Conservation (phyloP, 2,797 vertebrate species). For the Myripristis murdjan region DNA sequence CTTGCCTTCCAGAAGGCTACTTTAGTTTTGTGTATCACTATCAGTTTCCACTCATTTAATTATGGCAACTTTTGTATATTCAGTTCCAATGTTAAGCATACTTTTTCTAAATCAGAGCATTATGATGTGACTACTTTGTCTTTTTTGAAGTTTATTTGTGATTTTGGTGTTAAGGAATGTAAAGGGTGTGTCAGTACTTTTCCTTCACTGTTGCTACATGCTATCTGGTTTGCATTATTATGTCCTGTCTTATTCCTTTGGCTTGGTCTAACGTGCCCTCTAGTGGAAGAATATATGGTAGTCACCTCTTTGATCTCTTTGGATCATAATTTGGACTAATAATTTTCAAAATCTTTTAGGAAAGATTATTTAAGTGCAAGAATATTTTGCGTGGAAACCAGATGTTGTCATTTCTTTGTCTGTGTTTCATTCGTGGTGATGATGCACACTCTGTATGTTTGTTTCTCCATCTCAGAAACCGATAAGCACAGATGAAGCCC, state of each 20-base stretch:
- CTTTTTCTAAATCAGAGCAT: not conserved
- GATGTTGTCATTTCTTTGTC: not conserved
- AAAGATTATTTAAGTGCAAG: not conserved
- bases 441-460: not conserved
- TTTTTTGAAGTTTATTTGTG: constrained; percentile 13
- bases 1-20: not conserved
- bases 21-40: constrained; percentile 14
- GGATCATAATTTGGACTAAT: not conserved
- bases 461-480: constrained; percentile 71
- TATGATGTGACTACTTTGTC: not conserved
- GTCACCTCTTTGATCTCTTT: not conserved
- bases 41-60: constrained; percentile 2
- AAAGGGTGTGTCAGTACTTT: constrained; percentile 83
- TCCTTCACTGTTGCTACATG: constrained; percentile 49
- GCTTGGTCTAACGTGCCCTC: constrained; percentile 58
- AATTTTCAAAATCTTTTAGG: not conserved
- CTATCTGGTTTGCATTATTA: constrained; percentile 65
- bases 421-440: not conserved
- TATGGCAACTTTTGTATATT: constrained; percentile 25
- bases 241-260: constrained; percentile 37
- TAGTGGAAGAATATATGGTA: constrained; percentile 65
- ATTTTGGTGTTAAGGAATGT: constrained; percentile 55
- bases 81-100: not conserved
- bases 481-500: constrained; percentile 78
- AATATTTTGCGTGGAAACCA: not conserved